Conservation (phyloP, 2,113 vertebrate genomes). For the Pholis gunnellus region DNA sequence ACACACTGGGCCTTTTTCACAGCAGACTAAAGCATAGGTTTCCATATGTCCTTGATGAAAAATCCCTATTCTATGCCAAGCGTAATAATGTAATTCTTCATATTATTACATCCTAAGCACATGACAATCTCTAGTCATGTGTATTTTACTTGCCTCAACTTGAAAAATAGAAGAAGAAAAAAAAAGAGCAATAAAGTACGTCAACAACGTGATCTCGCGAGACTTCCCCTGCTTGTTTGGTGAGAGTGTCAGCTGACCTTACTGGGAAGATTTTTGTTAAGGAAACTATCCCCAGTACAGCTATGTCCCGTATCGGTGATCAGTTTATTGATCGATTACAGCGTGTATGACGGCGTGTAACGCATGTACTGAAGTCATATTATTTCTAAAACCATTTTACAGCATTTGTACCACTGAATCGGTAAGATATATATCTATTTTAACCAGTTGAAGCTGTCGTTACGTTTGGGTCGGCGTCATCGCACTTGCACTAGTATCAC, state of each 20-base stretch:
- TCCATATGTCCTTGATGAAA: neutral
- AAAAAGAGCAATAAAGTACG: neutral
- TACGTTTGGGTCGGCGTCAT: conserved; percentile 4
- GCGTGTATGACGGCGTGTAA: neutral
- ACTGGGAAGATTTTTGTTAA: conserved; percentile 47
- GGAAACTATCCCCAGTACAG: conserved; percentile 47
- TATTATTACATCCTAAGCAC: neutral
- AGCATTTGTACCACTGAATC: conserved; percentile 14
- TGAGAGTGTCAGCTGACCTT: conserved; percentile 70
- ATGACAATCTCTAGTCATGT: neutral
- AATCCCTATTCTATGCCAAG: neutral
- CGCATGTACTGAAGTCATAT: neutral
- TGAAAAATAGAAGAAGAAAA: neutral
- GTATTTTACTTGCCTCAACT: neutral
- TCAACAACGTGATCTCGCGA: conserved; percentile 55
- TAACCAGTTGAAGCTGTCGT: neutral
- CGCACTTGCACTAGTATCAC: conserved; percentile 12
- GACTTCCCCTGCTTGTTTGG: conserved; percentile 39
- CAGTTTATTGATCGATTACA: conserved; percentile 22
- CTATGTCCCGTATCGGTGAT: conserved; percentile 54
- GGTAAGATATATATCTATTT: conserved; percentile 46
- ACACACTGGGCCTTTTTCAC: neutral
- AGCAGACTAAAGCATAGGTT: neutral
- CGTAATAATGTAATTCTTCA: neutral
- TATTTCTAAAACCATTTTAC: conserved; percentile 3